Conservation (phyloP, 1,140 invertebrate species). For the Aphelinus certus region DNA sequence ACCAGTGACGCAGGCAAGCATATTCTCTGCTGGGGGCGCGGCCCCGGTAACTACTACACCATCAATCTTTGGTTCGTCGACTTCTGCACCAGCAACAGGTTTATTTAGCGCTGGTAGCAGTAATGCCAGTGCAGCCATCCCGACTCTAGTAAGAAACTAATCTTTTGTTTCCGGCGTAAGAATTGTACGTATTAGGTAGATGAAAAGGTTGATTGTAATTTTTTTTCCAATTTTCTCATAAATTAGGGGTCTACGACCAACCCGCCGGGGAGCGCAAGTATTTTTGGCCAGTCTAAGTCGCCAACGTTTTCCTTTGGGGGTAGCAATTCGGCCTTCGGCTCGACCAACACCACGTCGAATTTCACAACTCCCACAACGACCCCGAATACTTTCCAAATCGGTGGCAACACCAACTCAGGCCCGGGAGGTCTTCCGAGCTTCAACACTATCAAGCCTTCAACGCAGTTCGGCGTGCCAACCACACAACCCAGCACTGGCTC, state of each 20-base stretch:
- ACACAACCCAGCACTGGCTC: constrained; percentile 11
- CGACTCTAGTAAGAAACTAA: constrained; percentile 21
- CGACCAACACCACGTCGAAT: constrained; percentile 36
- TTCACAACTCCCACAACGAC: neutral
- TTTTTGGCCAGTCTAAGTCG: constrained; percentile 19
- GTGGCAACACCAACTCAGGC: neutral
- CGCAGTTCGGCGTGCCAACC: constrained; percentile 39
- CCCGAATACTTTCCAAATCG: constrained; percentile 12
- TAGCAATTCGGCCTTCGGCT: neutral
- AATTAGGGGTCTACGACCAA: neutral
- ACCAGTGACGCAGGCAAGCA: neutral
- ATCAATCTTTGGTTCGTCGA: constrained; percentile 40
- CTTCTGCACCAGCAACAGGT: neutral
- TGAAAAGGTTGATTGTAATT: too few relatives aligned
- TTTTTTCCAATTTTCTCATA: neutral
- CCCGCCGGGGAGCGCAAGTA: neutral
- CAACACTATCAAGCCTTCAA: constrained; percentile 29
- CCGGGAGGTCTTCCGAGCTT: constrained; percentile 3
- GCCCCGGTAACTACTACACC: neutral
- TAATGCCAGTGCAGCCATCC: neutral
- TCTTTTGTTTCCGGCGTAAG: neutral
- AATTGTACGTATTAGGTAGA: too few relatives aligned
- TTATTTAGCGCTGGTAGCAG: constrained; percentile 2
- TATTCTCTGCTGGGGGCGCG: constrained; percentile 19
- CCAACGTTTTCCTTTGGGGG: constrained; percentile 16